Conservation (phyloP, 2,797 vertebrate genomes). For the Erethizon dorsatum region DNA sequence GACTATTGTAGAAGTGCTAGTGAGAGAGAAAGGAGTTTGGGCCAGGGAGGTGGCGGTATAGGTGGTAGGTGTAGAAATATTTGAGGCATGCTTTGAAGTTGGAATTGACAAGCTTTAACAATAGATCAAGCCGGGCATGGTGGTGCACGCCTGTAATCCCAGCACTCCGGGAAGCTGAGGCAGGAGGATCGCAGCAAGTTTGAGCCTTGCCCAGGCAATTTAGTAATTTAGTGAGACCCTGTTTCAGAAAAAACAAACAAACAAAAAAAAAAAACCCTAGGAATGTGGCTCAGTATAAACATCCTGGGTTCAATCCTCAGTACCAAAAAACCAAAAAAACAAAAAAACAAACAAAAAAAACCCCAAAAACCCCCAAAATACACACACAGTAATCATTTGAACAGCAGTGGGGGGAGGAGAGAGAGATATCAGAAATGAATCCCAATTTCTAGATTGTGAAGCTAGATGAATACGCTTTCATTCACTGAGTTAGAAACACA, state of each 20-base stretch:
- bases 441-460: conserved; percentile 1
- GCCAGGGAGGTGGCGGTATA: neutral
- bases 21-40: neutral
- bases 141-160: neutral
- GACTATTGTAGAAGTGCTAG: neutral
- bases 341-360: too few species aligned
- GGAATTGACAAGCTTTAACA: conserved; percentile 7
- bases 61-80: neutral
- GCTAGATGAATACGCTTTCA: neutral
- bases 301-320: neutral
- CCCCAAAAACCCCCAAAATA: neutral
- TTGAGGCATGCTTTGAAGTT: neutral
- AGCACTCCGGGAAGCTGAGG: neutral
- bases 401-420: neutral
- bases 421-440: neutral
- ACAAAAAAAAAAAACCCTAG: neutral
- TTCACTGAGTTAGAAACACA: neutral
- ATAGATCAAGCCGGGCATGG: neutral
- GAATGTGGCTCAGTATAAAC: neutral
- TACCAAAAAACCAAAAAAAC: neutral
- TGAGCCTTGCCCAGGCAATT: neutral
- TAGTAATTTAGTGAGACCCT: neutral
- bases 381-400: neutral
- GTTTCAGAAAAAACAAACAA: neutral
- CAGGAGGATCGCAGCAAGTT: neutral